Evolutionary conservation across 1,140 invertebrate genomes (phyloP).

Genomic region (Drosophila lacertosa): DNA sequence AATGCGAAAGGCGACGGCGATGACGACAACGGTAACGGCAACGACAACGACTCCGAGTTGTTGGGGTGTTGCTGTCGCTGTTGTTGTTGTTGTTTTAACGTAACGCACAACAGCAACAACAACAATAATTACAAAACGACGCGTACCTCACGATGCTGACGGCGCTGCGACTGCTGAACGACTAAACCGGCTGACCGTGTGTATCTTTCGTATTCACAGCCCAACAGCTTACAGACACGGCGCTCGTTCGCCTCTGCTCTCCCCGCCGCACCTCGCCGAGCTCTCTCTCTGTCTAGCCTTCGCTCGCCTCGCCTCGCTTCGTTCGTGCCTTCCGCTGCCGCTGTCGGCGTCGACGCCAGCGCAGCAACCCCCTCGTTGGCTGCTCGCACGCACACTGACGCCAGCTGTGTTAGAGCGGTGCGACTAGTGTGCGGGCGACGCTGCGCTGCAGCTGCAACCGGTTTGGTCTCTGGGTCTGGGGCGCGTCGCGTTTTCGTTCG

Average conservation of each 20-base stretch:
- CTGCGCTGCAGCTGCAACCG: constrained; percentile 59
- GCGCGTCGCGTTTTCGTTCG: constrained; percentile 38
- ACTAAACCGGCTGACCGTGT: constrained; percentile 69
- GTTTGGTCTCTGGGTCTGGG: constrained; percentile 45
- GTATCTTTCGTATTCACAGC: constrained; percentile 38
- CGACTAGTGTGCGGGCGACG: constrained; percentile 10
- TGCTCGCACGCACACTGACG: not conserved
- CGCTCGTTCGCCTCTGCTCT: constrained; percentile 31
- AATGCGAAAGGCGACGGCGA: constrained; percentile 35
- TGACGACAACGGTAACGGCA: constrained; percentile 43
- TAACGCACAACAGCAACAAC: constrained; percentile 42
- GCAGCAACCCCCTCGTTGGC: constrained; percentile 59
- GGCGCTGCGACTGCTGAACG: constrained; percentile 74
- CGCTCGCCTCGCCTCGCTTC: constrained; percentile 12
- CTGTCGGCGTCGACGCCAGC: constrained; percentile 19
- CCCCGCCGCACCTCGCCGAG: no score
- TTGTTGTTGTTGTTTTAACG: constrained; percentile 43
- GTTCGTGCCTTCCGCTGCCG: constrained; percentile 21
- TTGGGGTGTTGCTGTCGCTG: constrained; percentile 15
- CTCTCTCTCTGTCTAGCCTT: constrained; percentile 14
- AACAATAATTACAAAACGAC: constrained; percentile 30
- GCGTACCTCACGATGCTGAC: constrained; percentile 71
- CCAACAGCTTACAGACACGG: constrained; percentile 29
- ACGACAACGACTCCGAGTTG: constrained; percentile 16
- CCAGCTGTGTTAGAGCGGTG: constrained; percentile 33